phyloP scores from a whole-genome alignment of 2,888 invertebrate species.

The Tipula unca region DNA sequence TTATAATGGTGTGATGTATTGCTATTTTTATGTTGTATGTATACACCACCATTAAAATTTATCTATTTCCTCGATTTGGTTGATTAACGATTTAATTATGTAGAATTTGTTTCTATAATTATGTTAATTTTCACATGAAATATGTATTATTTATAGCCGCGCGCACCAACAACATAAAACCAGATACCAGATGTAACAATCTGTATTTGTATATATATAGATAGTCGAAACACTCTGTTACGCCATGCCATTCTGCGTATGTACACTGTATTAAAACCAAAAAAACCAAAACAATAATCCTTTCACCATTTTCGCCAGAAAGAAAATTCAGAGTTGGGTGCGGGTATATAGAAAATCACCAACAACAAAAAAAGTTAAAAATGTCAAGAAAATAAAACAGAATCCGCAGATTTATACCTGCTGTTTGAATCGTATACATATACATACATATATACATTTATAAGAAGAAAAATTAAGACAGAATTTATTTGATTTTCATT shows the following conservation, averaged over 20 bases:
- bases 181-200: background rate
- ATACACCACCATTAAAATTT: background rate
- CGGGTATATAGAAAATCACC: background rate
- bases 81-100: background rate
- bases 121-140: background rate
- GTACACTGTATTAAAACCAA: background rate
- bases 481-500: background rate
- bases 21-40: background rate
- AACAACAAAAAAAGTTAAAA: background rate
- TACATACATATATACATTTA: background rate
- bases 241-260: too few species aligned
- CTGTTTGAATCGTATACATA: background rate
- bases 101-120: background rate
- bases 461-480: background rate
- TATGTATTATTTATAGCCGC: too few species aligned
- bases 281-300: background rate
- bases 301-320: background rate
- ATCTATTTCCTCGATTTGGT: background rate
- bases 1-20: background rate
- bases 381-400: background rate
- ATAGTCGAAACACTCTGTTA: background rate
- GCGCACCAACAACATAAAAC: background rate
- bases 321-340: background rate
- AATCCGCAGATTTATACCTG: background rate
- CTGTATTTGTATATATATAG: too few species aligned